Percentiles rank a stretch among this genome's conserved stretches.
Conservation (phyloP, 2,797 vertebrate genomes). For the Heterohyrax brucei region DNA sequence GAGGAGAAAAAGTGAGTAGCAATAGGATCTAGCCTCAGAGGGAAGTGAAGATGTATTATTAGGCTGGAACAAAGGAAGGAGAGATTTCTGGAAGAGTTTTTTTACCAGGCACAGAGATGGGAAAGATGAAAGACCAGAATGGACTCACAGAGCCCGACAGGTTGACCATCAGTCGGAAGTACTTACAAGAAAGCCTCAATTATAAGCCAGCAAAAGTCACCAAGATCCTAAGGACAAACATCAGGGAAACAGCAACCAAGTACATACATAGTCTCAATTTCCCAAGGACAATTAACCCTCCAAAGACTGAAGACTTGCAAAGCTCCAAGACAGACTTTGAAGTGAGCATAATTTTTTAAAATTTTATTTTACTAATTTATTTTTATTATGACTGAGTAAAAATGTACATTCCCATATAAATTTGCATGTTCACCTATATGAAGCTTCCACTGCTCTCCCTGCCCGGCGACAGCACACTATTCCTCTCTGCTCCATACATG, state of each 20-base stretch:
- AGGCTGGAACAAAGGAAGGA: neutral
- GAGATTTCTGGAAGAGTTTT: neutral
- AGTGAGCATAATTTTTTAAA: neutral
- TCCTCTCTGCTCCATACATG: no score
- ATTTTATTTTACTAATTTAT: no score
- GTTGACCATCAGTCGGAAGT: neutral
- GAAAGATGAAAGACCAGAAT: neutral
- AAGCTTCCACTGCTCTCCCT: no score
- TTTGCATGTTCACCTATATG: no score
- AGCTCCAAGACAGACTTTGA: neutral
- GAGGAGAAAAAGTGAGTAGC: neutral
- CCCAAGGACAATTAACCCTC: neutral
- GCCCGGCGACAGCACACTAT: no score
- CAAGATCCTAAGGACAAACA: neutral
- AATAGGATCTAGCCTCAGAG: fast-evolving
- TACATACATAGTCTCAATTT: neutral
- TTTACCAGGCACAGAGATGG: neutral
- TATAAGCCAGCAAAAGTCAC: neutral
- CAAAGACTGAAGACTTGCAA: neutral
- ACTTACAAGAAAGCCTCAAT: neutral
- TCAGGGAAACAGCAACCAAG: neutral
- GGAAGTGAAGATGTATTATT: neutral
- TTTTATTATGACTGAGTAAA: no score
- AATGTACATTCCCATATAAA: no score
- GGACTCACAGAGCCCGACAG: neutral